A percentile compares a stretch with the other conserved stretches of the same genome.
These are phyloP conservation scores for Heteromormyrus szaboi DNA, from an alignment of 2,797 vertebrate species.

Conservation along the genomic window DNA sequence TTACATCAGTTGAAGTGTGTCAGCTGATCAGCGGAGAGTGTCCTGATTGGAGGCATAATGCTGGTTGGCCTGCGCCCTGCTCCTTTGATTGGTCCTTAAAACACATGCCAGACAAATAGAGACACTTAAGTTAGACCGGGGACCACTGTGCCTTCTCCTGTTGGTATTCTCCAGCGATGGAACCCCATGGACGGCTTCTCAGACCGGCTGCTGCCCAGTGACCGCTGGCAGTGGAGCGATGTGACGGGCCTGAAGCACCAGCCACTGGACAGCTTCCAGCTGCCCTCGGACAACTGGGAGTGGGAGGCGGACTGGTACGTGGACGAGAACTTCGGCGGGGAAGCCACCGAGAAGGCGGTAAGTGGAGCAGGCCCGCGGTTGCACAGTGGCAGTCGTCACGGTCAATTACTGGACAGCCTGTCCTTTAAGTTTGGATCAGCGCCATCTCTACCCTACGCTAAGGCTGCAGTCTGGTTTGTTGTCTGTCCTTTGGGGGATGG, in stretches of 20 bases:
- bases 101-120: not conserved
- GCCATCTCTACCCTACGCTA: not conserved
- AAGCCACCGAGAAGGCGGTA: constrained; percentile 90
- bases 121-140: not conserved
- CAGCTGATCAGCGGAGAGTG: not conserved
- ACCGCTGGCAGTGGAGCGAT: constrained; percentile 97
- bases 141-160: not conserved
- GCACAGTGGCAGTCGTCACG: not conserved
- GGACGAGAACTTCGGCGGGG: constrained; percentile 91
- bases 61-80: not conserved
- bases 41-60: not conserved
- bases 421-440: not conserved
- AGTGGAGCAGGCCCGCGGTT: constrained; percentile 46
- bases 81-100: not conserved
- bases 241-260: constrained; percentile 82
- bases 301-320: constrained; percentile 95
- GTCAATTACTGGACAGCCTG: not conserved
- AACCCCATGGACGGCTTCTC: constrained; percentile 94
- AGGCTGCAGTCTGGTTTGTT: not conserved
- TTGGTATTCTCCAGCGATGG: constrained; percentile 73
- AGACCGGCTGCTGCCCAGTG: constrained; percentile 83
- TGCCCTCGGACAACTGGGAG: constrained; percentile 86
- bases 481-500: not conserved
- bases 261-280: constrained; percentile 68
- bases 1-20: not conserved